These are phyloP conservation scores for Excalfactoria chinensis DNA, from an alignment of 2,113 vertebrate genomes.

Conservation along the genomic window DNA sequence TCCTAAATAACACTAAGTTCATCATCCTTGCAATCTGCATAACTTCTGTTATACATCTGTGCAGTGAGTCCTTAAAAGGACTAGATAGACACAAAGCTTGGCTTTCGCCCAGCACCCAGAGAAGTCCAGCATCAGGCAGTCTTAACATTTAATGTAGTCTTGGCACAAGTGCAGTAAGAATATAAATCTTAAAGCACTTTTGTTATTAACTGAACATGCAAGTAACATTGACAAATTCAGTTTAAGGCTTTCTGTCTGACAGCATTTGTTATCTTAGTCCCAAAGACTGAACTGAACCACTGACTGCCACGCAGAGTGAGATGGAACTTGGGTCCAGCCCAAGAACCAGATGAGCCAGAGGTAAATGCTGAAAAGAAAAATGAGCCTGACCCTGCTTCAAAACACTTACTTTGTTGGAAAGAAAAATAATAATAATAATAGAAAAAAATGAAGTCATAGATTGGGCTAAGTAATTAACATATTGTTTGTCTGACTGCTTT, in stretches of 20 bases:
- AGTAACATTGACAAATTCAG: neutral
- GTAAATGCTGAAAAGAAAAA: neutral
- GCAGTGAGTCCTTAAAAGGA: neutral
- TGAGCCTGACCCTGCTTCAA: neutral
- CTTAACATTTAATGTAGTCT: neutral
- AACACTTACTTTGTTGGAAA: neutral
- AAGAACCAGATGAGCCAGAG: neutral
- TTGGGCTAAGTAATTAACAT: neutral
- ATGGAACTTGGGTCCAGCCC: accelerated
- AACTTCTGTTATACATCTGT: neutral
- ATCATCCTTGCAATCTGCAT: neutral
- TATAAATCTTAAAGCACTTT: neutral
- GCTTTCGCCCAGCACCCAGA: neutral
- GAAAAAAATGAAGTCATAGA: neutral
- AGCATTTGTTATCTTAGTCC: neutral
- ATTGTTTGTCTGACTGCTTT: neutral
- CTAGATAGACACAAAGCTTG: neutral
- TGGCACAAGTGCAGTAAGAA: neutral
- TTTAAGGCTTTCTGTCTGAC: neutral
- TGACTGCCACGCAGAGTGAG: accelerated
- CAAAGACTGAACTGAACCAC: accelerated
- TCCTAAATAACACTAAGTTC: neutral
- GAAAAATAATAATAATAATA: neutral
- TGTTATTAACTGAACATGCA: neutral
- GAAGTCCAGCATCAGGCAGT: neutral